Percentiles rank a stretch among this genome's conserved stretches.
These are phyloP conservation scores for Charanyca ferruginea DNA, from an alignment of 2,888 invertebrate genomes.

Conservation along the genomic window DNA sequence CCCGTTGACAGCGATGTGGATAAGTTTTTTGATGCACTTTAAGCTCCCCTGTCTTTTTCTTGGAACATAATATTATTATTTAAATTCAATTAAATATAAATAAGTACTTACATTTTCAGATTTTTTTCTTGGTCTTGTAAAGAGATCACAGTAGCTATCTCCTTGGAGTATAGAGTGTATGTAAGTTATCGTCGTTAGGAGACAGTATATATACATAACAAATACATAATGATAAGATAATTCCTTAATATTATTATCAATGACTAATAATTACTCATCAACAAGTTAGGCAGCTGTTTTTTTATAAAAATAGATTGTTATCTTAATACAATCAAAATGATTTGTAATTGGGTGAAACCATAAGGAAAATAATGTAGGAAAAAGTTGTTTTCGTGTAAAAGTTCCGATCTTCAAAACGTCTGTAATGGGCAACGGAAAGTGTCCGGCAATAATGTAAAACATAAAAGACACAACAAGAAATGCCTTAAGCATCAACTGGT, in stretches of 20 bases:
- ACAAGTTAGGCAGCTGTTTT: background rate
- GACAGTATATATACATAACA: conserved; percentile 28
- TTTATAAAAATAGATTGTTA: background rate
- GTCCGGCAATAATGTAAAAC: too few species aligned
- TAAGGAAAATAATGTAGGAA: background rate
- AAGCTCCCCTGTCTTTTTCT: too few species aligned
- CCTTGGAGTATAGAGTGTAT: background rate
- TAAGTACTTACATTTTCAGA: conserved; percentile 19
- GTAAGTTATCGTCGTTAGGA: background rate
- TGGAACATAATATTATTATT: too few species aligned
- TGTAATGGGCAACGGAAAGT: too few species aligned
- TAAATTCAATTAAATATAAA: background rate
- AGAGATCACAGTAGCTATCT: conserved; percentile 8
- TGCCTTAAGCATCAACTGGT: too few species aligned
- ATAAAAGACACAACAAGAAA: too few species aligned
- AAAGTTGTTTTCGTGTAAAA: background rate
- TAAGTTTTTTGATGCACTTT: too few species aligned
- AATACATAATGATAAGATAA: conserved; percentile 25
- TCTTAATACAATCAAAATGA: conserved; percentile 2
- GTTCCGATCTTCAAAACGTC: too few species aligned
- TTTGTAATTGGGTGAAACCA: background rate
- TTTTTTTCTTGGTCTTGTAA: background rate
- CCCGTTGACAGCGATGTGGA: too few species aligned
- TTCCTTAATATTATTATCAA: background rate
- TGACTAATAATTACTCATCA: background rate